phyloP scores from a whole-genome alignment of 2,797 vertebrate species.

The Pygocentrus nattereri region DNA sequence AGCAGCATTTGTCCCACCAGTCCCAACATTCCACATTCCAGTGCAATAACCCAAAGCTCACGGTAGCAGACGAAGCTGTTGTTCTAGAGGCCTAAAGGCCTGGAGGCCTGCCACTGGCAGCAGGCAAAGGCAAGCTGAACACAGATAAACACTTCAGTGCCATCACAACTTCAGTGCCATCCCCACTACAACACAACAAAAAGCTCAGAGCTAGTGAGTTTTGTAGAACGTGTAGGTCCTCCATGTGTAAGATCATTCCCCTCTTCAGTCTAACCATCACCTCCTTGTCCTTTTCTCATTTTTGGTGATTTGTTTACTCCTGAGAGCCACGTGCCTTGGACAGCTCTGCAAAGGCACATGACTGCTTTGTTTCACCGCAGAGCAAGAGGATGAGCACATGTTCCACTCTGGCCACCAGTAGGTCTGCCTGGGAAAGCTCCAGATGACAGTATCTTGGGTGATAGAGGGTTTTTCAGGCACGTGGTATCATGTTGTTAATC shows the following conservation, averaged over 20 bases:
- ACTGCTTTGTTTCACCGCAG: conserved; percentile 31
- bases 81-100: conserved; percentile 18
- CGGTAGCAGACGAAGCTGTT: conserved; percentile 38
- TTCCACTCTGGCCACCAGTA: conserved; percentile 30
- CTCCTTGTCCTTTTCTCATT: conserved; percentile 5
- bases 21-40: conserved; percentile 76
- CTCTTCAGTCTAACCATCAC: not conserved
- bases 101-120: conserved; percentile 1
- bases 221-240: not conserved
- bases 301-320: conserved; percentile 33
- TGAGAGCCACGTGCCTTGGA: conserved; percentile 26
- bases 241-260: not conserved
- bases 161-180: not conserved
- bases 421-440: conserved; percentile 33
- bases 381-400: conserved; percentile 44
- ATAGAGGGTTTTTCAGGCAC: not conserved
- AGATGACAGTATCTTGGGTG: not conserved
- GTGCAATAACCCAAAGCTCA: conserved; percentile 48
- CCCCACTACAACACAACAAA: not conserved
- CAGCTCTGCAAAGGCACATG: conserved; percentile 47
- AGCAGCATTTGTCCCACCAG: conserved; percentile 70
- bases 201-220: not conserved
- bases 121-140: conserved; percentile 1
- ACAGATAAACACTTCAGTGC: conserved; percentile 8
- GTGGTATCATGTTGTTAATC: conserved; percentile 10